Conservation (phyloP, 2,113 vertebrate genomes). For the Equus przewalskii region DNA sequence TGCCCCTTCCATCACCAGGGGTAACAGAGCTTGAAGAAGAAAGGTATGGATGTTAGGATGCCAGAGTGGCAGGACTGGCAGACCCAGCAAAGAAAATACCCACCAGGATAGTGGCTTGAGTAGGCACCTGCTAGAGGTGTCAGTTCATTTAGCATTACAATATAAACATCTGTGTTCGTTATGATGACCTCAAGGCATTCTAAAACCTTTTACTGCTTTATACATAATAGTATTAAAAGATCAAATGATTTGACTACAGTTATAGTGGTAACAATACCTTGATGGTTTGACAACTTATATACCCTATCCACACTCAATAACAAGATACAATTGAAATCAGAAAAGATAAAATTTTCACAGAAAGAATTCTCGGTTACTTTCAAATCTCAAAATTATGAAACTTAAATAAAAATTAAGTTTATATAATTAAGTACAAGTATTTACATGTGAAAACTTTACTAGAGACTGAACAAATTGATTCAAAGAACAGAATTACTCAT, state of each 20-base stretch:
- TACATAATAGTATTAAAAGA: background rate
- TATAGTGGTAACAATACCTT: background rate
- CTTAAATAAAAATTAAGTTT: background rate
- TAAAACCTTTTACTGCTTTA: background rate
- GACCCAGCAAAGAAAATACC: background rate
- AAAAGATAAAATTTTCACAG: background rate
- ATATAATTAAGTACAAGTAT: background rate
- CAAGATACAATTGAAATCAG: background rate
- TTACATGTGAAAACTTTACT: background rate
- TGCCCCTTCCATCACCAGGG: background rate
- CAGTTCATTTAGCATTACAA: background rate
- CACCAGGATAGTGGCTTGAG: background rate
- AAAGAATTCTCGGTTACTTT: background rate
- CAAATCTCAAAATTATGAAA: background rate
- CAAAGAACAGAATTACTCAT: background rate
- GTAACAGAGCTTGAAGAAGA: background rate
- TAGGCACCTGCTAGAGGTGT: background rate
- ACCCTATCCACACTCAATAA: background rate
- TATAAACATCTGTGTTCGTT: background rate
- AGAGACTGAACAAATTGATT: background rate
- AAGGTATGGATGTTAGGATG: background rate
- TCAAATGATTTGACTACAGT: background rate
- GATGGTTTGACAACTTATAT: background rate
- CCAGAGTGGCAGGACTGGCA: background rate
- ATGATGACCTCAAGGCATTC: background rate